Evolutionary conservation across 2,888 invertebrate species (phyloP), one percentile per base, ranked within the genome.

Genomic region (Dinocampus coccinellae): DNA sequence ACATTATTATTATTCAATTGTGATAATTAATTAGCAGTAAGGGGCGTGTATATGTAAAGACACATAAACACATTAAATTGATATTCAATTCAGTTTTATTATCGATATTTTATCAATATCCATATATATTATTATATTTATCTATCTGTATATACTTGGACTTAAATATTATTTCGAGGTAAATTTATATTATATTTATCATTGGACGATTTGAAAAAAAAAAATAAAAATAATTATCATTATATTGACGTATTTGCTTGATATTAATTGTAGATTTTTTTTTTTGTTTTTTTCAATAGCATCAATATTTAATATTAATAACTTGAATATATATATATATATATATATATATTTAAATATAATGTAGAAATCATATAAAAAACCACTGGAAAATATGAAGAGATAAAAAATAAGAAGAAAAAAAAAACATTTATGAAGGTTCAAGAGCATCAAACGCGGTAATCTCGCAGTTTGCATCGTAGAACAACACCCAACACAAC

Each of bases 401-500:
- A 4, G 33, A 33, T 3, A 36, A 36, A 47, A n/a, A 47, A 13
- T n/a, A 2, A n/a, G n/a, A 20, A 16, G 42, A 47, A 47, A 47
- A 47, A 47, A 16, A 4, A 4, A 2, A n/a, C 9, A n/a, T 39
- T 39, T 13, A 39, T n/a, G n/a, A 1, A 16, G 47, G 20, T n/a
- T 47, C 7, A 9, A 16, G 47, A 16, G 20, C 16, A 16, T 47
- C 16, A 47, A 47, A 47, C 16, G 47, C 69, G 55, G 26, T 64
- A 36, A 58, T 60, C 13, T 64, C 42, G 22, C 20, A 47, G 64
- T 64, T 70, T 64, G 58, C 70, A 34, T 70, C 70, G 64, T 24
- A 47, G 47, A 47, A 47, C 16, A 16, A 6, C 16, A 47, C 16
- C 16, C 16, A 13, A 2, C n/a, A 16, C 16, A 7, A 16, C 16